phyloP scores from a whole-genome alignment of 2,797 vertebrate genomes.

The Ptychobarbus kaznakovi region DNA sequence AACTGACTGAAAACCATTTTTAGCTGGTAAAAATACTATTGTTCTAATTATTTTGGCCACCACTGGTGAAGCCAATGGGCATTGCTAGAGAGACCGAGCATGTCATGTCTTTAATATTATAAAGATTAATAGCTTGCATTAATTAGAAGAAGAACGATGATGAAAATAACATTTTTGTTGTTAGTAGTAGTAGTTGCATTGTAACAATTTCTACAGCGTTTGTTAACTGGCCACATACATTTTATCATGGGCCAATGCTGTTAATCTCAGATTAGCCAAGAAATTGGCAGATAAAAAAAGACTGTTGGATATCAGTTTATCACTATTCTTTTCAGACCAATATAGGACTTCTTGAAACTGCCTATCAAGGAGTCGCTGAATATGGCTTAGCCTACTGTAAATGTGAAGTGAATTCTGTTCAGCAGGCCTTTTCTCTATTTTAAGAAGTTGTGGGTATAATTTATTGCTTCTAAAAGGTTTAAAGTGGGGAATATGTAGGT shows the following conservation, averaged over 20 bases:
- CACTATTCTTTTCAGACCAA: constrained; percentile 60
- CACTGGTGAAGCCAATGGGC: constrained; percentile 4
- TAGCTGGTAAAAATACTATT: no score
- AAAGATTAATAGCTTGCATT: not conserved
- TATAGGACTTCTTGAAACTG: constrained; percentile 56
- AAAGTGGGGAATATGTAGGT: constrained; percentile 68
- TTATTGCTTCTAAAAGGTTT: constrained; percentile 64
- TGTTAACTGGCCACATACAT: not conserved
- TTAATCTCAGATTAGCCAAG: not conserved
- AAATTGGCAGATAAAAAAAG: not conserved
- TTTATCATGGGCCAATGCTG: not conserved
- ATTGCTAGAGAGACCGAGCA: constrained; percentile 70
- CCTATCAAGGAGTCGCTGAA: constrained; percentile 65
- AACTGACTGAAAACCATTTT: no score
- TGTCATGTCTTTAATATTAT: constrained; percentile 68
- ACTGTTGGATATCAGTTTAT: constrained; percentile 56
- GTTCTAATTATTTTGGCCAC: no score
- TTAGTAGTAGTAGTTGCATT: not conserved
- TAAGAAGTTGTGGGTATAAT: constrained; percentile 59
- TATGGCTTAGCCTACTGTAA: constrained; percentile 67
- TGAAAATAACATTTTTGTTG: no score
- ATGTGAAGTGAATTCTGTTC: constrained; percentile 51
- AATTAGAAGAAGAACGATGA: not conserved
- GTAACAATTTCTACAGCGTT: not conserved
- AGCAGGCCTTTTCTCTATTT: constrained; percentile 47